phyloP scores from a whole-genome alignment of 1,140 invertebrate species.

The Cherax destructor region DNA sequence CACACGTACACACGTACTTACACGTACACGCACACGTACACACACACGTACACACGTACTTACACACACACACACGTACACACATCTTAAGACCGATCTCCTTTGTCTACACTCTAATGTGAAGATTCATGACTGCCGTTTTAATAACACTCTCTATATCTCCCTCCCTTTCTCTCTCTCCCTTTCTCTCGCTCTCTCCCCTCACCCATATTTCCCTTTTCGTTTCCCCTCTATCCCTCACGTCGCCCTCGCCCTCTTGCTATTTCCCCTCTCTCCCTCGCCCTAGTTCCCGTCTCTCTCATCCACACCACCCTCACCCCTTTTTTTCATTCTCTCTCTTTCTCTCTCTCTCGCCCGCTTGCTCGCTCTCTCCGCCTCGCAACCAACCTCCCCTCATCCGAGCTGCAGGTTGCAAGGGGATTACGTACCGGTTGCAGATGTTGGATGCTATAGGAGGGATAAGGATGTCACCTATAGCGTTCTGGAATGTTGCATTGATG shows the following conservation, averaged over 20 bases:
- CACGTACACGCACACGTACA: no score
- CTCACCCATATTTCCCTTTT: conserved; percentile 29
- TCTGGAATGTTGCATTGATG: background rate
- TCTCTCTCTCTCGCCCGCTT: background rate
- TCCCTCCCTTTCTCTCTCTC: no score
- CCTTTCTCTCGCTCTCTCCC: no score
- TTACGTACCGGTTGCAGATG: conserved; percentile 49
- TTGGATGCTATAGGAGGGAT: conserved; percentile 28
- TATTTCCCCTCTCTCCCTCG: conserved; percentile 38
- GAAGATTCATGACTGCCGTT: no score
- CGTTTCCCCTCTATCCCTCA: conserved; percentile 5
- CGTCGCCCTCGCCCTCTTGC: background rate
- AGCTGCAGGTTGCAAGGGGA: conserved; percentile 14
- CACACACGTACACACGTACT: no score
- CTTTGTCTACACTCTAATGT: no score
- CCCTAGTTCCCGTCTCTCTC: background rate
- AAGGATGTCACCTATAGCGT: background rate
- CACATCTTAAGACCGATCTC: no score
- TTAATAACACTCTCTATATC: no score
- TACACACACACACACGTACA: no score
- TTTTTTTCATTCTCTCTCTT: background rate
- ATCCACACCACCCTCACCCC: conserved; percentile 6
- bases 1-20: no score
- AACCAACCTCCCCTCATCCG: background rate
- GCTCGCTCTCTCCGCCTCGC: background rate